These are phyloP conservation scores for Struthidea cinerea DNA, from an alignment of 2,113 vertebrate genomes.

Conservation along the genomic window DNA sequence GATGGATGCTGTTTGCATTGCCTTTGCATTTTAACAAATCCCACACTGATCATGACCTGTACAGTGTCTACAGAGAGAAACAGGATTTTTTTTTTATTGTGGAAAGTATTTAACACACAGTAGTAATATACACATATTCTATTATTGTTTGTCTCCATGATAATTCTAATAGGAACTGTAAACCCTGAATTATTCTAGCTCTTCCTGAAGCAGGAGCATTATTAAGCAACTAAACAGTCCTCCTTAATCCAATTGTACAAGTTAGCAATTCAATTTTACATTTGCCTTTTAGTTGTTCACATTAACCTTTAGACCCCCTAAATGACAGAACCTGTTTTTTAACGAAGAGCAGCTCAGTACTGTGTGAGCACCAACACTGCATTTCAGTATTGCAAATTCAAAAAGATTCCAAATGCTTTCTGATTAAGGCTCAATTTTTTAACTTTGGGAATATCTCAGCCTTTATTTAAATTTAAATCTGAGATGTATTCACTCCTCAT, in stretches of 20 bases:
- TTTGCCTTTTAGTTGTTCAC: background rate
- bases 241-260: background rate
- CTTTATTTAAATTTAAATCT: background rate
- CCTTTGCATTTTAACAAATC: background rate
- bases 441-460: background rate
- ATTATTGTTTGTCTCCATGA: background rate
- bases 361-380: background rate
- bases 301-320: slow-evolving; percentile 16
- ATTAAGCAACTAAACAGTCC: background rate
- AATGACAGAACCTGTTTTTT: background rate
- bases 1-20: background rate
- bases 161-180: background rate
- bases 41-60: background rate
- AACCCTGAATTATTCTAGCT: background rate
- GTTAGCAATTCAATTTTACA: background rate
- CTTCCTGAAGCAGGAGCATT: background rate
- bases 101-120: background rate
- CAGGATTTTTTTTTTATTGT: background rate
- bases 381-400: background rate
- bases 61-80: background rate
- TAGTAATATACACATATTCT: background rate
- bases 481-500: background rate
- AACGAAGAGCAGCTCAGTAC: background rate
- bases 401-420: background rate
- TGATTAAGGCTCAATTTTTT: background rate